Conservation (phyloP, 2,888 invertebrate species). For the Luperina testacea region DNA sequence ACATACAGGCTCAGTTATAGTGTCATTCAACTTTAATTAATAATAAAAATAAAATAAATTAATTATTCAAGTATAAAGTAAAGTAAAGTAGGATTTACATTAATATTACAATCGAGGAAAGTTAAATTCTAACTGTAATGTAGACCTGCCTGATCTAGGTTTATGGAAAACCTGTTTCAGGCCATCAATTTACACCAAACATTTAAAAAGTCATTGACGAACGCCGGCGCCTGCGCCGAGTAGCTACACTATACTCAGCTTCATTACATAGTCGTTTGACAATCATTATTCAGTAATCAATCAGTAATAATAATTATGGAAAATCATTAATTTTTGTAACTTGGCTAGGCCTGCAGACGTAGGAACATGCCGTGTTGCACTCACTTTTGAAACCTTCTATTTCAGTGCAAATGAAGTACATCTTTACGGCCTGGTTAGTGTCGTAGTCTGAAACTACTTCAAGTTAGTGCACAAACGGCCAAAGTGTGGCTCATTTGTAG, state of each 20-base stretch:
- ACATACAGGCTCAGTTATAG: not conserved
- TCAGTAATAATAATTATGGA: not conserved
- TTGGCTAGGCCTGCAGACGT: too few species aligned
- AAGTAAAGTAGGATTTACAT: too few species aligned
- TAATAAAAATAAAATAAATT: too few species aligned
- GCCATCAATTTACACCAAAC: too few species aligned
- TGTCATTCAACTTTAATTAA: slow-evolving; percentile 19
- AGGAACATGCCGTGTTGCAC: too few species aligned
- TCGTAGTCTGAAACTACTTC: not conserved
- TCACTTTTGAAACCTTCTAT: not conserved
- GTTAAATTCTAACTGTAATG: too few species aligned
- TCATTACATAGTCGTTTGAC: not conserved
- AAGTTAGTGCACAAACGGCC: not conserved
- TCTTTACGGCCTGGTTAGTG: not conserved
- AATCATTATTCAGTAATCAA: not conserved
- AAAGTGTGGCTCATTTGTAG: not conserved
- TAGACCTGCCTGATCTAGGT: too few species aligned
- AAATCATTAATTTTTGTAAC: too few species aligned
- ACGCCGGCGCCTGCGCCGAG: too few species aligned
- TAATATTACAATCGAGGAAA: too few species aligned
- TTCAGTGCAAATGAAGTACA: not conserved
- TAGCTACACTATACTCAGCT: not conserved
- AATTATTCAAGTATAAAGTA: too few species aligned
- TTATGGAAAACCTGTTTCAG: too few species aligned
- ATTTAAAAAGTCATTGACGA: not conserved